phyloP scores from a whole-genome alignment of 2,113 vertebrate genomes.

The Sturnira hondurensis region DNA sequence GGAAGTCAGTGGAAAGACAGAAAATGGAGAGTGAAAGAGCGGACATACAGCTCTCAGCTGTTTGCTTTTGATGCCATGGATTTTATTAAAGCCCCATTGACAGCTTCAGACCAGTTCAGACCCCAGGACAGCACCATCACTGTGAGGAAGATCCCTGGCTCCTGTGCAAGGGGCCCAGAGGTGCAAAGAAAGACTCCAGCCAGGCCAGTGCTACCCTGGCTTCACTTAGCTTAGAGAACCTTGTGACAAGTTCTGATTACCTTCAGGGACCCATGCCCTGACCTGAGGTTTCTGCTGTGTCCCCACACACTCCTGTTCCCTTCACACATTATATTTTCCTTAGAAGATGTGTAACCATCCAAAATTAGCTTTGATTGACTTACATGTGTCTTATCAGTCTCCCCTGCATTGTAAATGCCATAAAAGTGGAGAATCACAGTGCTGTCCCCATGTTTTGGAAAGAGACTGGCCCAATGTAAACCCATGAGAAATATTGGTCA shows the following conservation, averaged over 20 bases:
- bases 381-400: not conserved
- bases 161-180: not conserved
- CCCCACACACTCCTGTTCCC: not conserved
- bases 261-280: not conserved
- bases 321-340: not conserved
- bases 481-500: not conserved
- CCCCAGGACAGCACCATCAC: not conserved
- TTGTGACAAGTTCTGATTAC: not conserved
- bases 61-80: not conserved
- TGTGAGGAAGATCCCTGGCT: not conserved
- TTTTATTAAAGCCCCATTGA: not conserved
- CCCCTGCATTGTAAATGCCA: not conserved
- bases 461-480: not conserved
- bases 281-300: not conserved
- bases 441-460: not conserved
- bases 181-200: not conserved
- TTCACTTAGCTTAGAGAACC: not conserved
- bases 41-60: conserved; percentile 11
- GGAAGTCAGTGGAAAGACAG: conserved; percentile 59
- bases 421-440: not conserved
- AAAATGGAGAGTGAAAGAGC: conserved; percentile 49
- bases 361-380: not conserved
- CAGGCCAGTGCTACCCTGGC: not conserved
- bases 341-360: not conserved
- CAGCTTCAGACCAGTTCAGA: not conserved